Percentiles rank a stretch among this genome's conserved stretches.
These are phyloP conservation scores for Lepidostoma basale DNA, from an alignment of 1,140 invertebrate species.

Conservation along the genomic window DNA sequence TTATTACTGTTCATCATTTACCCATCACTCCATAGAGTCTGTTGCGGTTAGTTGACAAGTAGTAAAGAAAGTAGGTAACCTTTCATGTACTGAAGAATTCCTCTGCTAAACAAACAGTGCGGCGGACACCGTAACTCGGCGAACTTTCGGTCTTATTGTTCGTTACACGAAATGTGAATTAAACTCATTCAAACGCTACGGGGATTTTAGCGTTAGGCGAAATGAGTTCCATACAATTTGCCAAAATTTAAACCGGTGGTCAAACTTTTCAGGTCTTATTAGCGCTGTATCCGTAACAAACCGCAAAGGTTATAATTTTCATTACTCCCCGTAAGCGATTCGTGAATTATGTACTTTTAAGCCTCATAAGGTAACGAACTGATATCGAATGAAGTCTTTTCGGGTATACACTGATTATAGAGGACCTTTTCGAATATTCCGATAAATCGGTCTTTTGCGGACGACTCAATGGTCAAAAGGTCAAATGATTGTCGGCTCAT, in stretches of 20 bases:
- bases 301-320: constrained; percentile 21
- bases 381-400: not conserved
- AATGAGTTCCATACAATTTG: constrained; percentile 14
- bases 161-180: constrained; percentile 27
- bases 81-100: too few species aligned
- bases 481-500: constrained; percentile 38
- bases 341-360: constrained; percentile 8
- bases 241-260: constrained; percentile 17
- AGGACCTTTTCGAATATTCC: constrained; percentile 38
- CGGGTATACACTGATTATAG: constrained; percentile 41
- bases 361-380: not conserved
- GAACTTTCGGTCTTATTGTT: not conserved
- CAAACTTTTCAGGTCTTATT: constrained; percentile 27
- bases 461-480: constrained; percentile 42
- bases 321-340: not conserved
- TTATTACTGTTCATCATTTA: too few species aligned
- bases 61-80: too few species aligned
- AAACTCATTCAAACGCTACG: constrained; percentile 27
- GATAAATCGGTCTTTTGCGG: constrained; percentile 42
- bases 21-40: too few species aligned
- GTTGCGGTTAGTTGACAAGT: too few species aligned
- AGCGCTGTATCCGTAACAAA: not conserved
- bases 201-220: constrained; percentile 11
- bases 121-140: not conserved
- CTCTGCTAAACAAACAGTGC: not conserved